Evolutionary conservation across 2,888 invertebrate genomes (phyloP).

Genomic region (Ferrisia virgata): DNA sequence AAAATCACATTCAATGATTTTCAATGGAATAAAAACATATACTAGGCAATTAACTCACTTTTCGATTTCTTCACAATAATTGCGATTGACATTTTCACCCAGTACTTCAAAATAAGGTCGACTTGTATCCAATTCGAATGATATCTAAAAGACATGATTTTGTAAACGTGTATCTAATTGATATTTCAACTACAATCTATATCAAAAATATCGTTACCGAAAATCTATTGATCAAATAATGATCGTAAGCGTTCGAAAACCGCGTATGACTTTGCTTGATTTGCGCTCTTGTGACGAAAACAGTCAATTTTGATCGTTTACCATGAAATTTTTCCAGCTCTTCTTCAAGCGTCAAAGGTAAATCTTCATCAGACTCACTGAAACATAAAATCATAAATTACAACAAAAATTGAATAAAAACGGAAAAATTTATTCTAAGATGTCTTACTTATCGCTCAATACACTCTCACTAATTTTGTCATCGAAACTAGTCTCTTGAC

Average conservation of each 20-base stretch:
- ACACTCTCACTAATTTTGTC: neutral
- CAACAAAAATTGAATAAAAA: neutral
- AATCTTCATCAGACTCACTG: neutral
- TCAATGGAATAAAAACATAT: neutral
- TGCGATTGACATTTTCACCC: neutral
- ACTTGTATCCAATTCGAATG: neutral
- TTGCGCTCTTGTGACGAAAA: slow-evolving; percentile 6
- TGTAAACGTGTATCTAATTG: neutral
- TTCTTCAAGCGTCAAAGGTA: neutral
- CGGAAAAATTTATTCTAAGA: neutral
- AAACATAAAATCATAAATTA: too few relatives aligned
- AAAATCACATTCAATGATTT: neutral
- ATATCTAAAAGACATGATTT: neutral
- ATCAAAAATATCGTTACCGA: neutral
- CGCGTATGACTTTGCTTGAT: slow-evolving; percentile 8
- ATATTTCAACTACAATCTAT: neutral
- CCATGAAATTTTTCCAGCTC: neutral
- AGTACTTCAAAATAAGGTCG: neutral
- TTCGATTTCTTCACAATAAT: neutral
- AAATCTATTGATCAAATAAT: slow-evolving; percentile 24
- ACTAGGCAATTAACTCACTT: neutral
- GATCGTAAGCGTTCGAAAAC: slow-evolving; percentile 42
- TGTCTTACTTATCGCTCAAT: neutral
- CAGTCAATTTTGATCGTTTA: slow-evolving; percentile 12
- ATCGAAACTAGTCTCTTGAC: neutral